Conservation (phyloP, 2,888 invertebrate genomes). For the Dilophus febrilis region DNA sequence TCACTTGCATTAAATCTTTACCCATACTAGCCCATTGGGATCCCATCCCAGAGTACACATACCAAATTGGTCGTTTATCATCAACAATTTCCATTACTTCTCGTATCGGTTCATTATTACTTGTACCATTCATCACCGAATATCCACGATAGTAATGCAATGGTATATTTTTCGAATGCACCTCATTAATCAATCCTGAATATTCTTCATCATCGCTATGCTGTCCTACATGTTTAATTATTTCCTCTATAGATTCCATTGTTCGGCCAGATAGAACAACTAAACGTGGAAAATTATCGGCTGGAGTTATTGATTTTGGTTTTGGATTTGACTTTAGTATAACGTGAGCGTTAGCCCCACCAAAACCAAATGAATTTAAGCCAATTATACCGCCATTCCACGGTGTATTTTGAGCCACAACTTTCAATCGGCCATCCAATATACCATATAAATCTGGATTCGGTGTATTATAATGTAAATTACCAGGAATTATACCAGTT, state of each 20-base stretch:
- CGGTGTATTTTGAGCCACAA: constrained; percentile 63
- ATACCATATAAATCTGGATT: constrained; percentile 87
- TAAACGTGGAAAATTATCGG: constrained; percentile 43
- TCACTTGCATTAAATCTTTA: constrained; percentile 64
- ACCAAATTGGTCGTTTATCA: constrained; percentile 76
- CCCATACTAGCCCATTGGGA: constrained; percentile 97
- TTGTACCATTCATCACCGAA: constrained; percentile 38
- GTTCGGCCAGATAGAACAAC: constrained; percentile 74
- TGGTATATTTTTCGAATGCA: constrained; percentile 49
- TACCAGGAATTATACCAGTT: constrained; percentile 70
- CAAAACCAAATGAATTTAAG: constrained; percentile 95
- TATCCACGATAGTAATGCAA: constrained; percentile 74
- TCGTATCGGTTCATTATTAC: constrained; percentile 31
- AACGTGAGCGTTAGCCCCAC: constrained; percentile 91
- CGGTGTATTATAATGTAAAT: constrained; percentile 74
- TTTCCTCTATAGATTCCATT: constrained; percentile 49
- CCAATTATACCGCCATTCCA: constrained; percentile 88
- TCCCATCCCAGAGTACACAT: constrained; percentile 95
- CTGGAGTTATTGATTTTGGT: constrained; percentile 39
- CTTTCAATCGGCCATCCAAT: constrained; percentile 74
- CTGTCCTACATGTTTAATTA: constrained; percentile 44
- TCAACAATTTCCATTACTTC: constrained; percentile 35
- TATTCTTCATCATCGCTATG: constrained; percentile 53
- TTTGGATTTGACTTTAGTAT: constrained; percentile 65
- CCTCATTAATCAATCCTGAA: constrained; percentile 55